Base-by-base conservation (phyloP, 2,113 vertebrate genomes). In the Petrocephalus microphthalmus region DNA sequence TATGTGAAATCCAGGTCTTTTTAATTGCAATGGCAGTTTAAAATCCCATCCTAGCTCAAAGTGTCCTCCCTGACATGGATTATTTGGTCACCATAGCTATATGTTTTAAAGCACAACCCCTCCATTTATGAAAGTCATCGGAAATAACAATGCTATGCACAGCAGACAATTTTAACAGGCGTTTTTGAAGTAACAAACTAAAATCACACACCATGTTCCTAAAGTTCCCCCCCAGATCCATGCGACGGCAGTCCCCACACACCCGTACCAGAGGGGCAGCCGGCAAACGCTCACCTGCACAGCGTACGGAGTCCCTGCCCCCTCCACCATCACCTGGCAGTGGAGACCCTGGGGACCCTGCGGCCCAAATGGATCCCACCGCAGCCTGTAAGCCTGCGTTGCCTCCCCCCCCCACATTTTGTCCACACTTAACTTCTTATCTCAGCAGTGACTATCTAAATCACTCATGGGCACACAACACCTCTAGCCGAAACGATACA, bases 321-420 rank as follows among this genome's bases (percentile, higher is more conserved):
- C 97, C 0, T 94, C 95, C 87, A 89, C 87, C 52, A 91, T 99
- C 92, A 97, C 95, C 94, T 99, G 98, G 98, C 95, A 97, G 89
- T 99, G 98, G 98, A 95, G 98, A 88, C 95, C 97, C 0, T 99
- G 98, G 98, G 97, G 97, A 1, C 98, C 98, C 33, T 99, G 98
- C 89, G 95, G 95, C 89, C 94, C 94, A 88, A 96, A 97, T 92
- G 92, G 92, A 91, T 96, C 94, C 74, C 90, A 4, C 37, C 96
- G 92, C 89, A 95, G 94, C 88, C 93, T 92, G 98, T 99, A 94
- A 97, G 98, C 84, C 37, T 37, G 52, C n/a, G 15, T 49, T 29
- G 29, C 11, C n/a, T 3, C 51, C 1, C 29, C 49, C 87, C 7
- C 1, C 29, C 49, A 71, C 7, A n/a, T n/a, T 5, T 42, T 22